Conservation (phyloP, 2,797 vertebrate genomes). For the Hoplostethus mediterraneus region DNA sequence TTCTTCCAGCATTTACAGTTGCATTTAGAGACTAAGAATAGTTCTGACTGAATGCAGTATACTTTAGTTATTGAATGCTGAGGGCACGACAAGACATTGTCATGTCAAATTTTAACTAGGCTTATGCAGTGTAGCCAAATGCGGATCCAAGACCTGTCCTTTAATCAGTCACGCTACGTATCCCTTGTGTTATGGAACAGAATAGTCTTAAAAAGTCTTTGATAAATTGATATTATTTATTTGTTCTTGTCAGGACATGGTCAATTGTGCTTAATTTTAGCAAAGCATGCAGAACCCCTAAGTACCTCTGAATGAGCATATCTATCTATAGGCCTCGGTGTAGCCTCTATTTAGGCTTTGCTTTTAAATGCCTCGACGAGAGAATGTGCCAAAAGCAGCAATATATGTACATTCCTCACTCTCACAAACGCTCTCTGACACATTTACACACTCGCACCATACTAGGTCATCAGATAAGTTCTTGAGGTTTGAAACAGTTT, state of each 20-base stretch:
- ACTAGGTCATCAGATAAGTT: slow-evolving; percentile 5
- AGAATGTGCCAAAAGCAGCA: slow-evolving; percentile 1
- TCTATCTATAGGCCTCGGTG: neutral
- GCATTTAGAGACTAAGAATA: slow-evolving; percentile 17
- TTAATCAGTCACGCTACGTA: neutral
- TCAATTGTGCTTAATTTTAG: neutral
- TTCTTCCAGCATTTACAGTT: slow-evolving; percentile 49
- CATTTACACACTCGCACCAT: neutral
- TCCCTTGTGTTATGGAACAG: neutral
- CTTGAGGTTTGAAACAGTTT: neutral
- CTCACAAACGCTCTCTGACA: neutral
- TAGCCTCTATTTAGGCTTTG: neutral
- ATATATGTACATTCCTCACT: neutral
- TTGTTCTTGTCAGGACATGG: neutral
- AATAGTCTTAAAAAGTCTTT: neutral
- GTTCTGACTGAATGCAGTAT: slow-evolving; percentile 14
- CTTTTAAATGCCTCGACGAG: neutral
- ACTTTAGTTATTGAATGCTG: slow-evolving; percentile 12
- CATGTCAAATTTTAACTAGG: slow-evolving; percentile 3
- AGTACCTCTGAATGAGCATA: neutral
- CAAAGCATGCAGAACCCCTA: neutral
- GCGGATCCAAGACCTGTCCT: neutral
- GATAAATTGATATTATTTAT: neutral
- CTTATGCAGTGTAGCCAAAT: neutral
- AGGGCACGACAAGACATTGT: neutral